Evolutionary conservation across 2,888 invertebrate genomes (phyloP).

Genomic region (Erannis defoliaria): DNA sequence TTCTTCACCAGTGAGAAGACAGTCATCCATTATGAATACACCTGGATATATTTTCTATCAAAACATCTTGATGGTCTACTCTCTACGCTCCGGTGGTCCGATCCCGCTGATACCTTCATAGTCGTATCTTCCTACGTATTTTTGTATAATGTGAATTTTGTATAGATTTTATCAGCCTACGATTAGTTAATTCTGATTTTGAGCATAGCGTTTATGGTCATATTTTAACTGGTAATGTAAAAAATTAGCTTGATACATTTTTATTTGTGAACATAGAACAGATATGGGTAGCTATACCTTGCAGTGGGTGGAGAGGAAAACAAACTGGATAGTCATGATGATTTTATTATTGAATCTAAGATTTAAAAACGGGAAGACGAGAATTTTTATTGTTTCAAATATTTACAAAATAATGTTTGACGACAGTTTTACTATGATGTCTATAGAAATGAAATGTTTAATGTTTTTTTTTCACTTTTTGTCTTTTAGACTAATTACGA

Average conservation of each 20-base stretch:
- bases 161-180: constrained; percentile 11
- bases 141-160: constrained; percentile 10
- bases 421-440: background rate
- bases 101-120: constrained; percentile 25
- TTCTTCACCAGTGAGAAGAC: constrained; percentile 4
- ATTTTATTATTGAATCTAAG: too few relatives aligned
- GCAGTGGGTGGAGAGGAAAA: too few relatives aligned
- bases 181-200: constrained; percentile 1
- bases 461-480: too few relatives aligned
- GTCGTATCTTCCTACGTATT: constrained; percentile 28
- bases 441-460: background rate
- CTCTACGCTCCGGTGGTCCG: constrained; percentile 34
- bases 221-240: background rate
- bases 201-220: background rate
- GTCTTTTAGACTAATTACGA: too few relatives aligned
- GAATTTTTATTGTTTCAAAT: too few relatives aligned
- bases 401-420: too few relatives aligned
- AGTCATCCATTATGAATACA: constrained; percentile 26
- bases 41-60: constrained; percentile 38
- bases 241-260: too few relatives aligned
- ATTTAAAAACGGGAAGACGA: too few relatives aligned
- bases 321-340: too few relatives aligned
- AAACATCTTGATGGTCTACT: constrained; percentile 28
- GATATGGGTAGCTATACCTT: too few relatives aligned
- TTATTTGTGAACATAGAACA: too few relatives aligned